Conservation (phyloP, 2,888 invertebrate genomes). For the Himalopsyche japonica region DNA sequence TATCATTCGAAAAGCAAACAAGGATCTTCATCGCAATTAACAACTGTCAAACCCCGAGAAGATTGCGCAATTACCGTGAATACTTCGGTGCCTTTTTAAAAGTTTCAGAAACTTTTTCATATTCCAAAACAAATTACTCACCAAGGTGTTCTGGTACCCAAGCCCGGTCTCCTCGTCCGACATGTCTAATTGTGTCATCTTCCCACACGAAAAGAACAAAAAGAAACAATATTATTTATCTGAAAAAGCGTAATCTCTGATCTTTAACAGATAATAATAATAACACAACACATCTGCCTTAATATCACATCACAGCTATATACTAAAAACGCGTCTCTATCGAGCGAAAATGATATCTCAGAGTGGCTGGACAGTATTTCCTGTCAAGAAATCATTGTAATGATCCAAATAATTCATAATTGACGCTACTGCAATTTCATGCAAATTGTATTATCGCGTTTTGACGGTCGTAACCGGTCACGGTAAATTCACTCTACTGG, state of each 20-base stretch:
- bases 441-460: constrained; percentile 29
- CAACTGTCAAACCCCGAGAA: too few relatives aligned
- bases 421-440: constrained; percentile 34
- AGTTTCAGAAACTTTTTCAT: not conserved
- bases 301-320: not conserved
- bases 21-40: too few relatives aligned
- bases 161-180: constrained; percentile 67
- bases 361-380: constrained; percentile 15
- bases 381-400: constrained; percentile 28
- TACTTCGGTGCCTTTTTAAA: not conserved
- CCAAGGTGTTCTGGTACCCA: constrained; percentile 73
- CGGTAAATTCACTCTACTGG: not conserved
- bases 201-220: not conserved
- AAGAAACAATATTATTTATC: not conserved
- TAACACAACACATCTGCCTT: constrained; percentile 1
- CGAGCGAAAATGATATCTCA: constrained; percentile 4
- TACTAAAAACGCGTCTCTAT: not conserved
- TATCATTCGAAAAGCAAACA: too few relatives aligned
- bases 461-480: constrained; percentile 2
- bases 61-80: not conserved
- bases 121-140: constrained; percentile 50
- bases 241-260: not conserved
- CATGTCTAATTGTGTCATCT: constrained; percentile 45
- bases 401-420: constrained; percentile 32
- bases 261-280: constrained; percentile 7